A percentile compares a stretch with the other conserved stretches of the same genome.
phyloP scores from a whole-genome alignment of 2,888 invertebrate species.

The Nematopogon swammerdamellus region DNA sequence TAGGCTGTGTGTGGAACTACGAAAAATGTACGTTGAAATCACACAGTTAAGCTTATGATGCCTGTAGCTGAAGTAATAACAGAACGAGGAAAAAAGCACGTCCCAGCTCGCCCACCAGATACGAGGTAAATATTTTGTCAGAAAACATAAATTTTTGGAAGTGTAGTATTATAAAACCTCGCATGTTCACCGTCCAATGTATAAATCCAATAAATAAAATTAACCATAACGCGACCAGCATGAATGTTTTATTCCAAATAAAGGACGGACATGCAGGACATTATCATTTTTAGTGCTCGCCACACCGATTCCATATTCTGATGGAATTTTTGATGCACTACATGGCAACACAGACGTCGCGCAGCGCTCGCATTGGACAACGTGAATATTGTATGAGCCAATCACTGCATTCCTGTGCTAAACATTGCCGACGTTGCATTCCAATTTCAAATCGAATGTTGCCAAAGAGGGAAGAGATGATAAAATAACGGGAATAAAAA shows the following conservation, averaged over 20 bases:
- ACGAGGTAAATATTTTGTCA: too few species aligned
- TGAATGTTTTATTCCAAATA: constrained; percentile 56
- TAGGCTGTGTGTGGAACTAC: too few species aligned
- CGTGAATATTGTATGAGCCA: constrained; percentile 57
- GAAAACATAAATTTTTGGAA: too few species aligned
- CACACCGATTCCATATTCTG: constrained; percentile 51
- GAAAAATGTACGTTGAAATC: too few species aligned
- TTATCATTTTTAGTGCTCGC: constrained; percentile 58
- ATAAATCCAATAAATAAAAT: constrained; percentile 42
- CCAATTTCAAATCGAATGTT: constrained; percentile 35
- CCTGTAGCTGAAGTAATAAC: too few species aligned
- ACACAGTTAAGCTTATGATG: too few species aligned
- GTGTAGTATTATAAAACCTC: too few species aligned
- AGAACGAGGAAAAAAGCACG: too few species aligned
- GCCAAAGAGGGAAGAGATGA: background rate
- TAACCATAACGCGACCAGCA: constrained; percentile 34
- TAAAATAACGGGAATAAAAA: too few species aligned
- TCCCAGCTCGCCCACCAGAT: too few species aligned
- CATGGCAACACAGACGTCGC: constrained; percentile 41
- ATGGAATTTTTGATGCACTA: constrained; percentile 59
- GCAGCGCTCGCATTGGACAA: constrained; percentile 39
- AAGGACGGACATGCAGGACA: constrained; percentile 49
- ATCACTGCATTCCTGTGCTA: constrained; percentile 37
- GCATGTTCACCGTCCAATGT: background rate
- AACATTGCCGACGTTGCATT: constrained; percentile 36